Evolutionary conservation across 2,113 vertebrate genomes (phyloP).

Genomic region (Apeltes quadracus): DNA sequence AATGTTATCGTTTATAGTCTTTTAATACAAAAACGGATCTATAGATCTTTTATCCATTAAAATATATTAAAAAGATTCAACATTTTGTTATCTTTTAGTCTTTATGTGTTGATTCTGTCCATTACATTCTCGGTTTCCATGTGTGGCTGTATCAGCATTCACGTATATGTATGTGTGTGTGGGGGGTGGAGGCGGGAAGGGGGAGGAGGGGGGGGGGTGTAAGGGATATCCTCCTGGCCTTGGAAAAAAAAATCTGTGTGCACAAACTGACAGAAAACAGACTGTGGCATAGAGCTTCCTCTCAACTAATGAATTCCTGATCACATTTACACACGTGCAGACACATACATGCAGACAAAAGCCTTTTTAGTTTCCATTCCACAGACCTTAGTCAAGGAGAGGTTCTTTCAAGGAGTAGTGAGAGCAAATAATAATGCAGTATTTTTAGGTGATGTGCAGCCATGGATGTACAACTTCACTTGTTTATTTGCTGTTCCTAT

Average conservation of each 20-base stretch:
- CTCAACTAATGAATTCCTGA: conserved; percentile 73
- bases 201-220: conserved; percentile 20
- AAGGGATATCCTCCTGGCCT: conserved; percentile 76
- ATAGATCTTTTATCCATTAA: neutral
- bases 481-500: neutral
- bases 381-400: conserved; percentile 11
- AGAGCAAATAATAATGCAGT: neutral
- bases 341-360: conserved; percentile 21
- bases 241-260: conserved; percentile 63
- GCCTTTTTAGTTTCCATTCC: conserved; percentile 19
- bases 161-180: conserved; percentile 15
- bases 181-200: conserved; percentile 9
- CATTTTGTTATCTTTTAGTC: conserved; percentile 5
- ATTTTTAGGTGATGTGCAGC: neutral
- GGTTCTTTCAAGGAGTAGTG: conserved; percentile 1
- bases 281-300: conserved; percentile 70
- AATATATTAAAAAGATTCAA: neutral
- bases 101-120: conserved; percentile 12
- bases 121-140: conserved; percentile 34
- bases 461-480: neutral
- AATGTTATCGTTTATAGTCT: neutral
- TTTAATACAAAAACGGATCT: neutral
- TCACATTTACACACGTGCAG: conserved; percentile 49
- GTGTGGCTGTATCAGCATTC: conserved; percentile 32
- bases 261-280: conserved; percentile 75